Percentiles rank a stretch among this genome's conserved stretches.
These are phyloP conservation scores for Diprion similis DNA, from an alignment of 1,140 invertebrate genomes.

Conservation along the genomic window DNA sequence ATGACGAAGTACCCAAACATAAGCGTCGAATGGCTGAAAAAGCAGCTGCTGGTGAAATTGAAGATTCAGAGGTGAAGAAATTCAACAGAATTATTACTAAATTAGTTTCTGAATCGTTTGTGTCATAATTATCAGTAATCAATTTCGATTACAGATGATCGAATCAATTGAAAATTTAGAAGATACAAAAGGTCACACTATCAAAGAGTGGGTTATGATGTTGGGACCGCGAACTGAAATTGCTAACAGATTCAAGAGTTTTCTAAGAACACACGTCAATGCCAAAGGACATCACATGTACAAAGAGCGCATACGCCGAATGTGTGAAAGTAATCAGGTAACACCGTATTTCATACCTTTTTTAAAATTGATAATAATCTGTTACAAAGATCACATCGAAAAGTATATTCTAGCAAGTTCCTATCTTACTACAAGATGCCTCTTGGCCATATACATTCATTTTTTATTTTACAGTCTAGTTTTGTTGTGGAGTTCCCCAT, in stretches of 20 bases:
- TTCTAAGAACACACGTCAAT: constrained; percentile 90
- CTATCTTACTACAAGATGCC: constrained; percentile 12
- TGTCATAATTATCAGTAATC: neutral
- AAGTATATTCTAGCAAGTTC: no score
- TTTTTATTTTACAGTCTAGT: constrained; percentile 68
- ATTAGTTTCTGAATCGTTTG: constrained; percentile 11
- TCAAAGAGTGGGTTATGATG: constrained; percentile 97
- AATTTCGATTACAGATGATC: constrained; percentile 70
- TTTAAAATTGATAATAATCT: neutral
- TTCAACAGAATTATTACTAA: constrained; percentile 19
- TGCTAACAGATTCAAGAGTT: constrained; percentile 95
- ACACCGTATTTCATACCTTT: neutral
- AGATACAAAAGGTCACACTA: constrained; percentile 90
- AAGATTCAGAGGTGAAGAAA: constrained; percentile 71
- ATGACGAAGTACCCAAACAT: constrained; percentile 69
- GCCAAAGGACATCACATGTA: constrained; percentile 88
- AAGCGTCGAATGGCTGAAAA: constrained; percentile 85
- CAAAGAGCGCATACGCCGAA: constrained; percentile 90
- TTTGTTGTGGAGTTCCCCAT: constrained; percentile 94
- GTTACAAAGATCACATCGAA: no score
- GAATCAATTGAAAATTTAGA: constrained; percentile 99
- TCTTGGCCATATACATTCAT: constrained; percentile 20
- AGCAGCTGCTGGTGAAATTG: constrained; percentile 80
- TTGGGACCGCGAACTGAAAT: constrained; percentile 96
- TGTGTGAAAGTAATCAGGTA: constrained; percentile 89